phyloP scores from a whole-genome alignment of 2,113 vertebrate species.

The Anhinga anhinga region DNA sequence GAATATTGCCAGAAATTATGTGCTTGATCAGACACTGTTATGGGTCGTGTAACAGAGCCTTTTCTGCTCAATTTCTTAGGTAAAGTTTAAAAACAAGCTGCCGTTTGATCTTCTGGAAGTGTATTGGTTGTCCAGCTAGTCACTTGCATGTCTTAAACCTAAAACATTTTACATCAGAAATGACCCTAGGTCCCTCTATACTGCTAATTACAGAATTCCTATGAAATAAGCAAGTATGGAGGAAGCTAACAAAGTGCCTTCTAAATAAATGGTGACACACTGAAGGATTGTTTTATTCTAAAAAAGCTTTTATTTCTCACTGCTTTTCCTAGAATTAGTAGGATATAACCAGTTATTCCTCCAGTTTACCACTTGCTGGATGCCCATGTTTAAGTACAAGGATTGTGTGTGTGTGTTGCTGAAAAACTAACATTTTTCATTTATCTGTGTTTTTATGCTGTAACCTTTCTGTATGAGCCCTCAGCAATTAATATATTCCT shows the following conservation, averaged over 20 bases:
- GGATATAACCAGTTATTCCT: background rate
- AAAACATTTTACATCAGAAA: background rate
- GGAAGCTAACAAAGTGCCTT: background rate
- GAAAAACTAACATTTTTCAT: background rate
- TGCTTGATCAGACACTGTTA: background rate
- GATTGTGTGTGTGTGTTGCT: background rate
- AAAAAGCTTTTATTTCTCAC: background rate
- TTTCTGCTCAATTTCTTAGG: background rate
- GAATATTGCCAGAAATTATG: background rate
- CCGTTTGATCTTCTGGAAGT: background rate
- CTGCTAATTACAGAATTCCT: background rate
- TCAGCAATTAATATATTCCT: background rate
- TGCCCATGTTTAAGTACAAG: background rate
- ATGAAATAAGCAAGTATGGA: background rate
- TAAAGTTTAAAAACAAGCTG: background rate
- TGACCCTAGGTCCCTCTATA: background rate
- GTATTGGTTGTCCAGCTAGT: background rate
- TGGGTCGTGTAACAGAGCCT: accelerated
- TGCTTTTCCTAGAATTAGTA: background rate
- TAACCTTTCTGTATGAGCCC: background rate
- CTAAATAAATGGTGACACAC: background rate
- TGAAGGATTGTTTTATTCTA: background rate
- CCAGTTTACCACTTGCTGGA: background rate
- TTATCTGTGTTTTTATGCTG: background rate
- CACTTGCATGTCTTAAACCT: background rate